These are phyloP conservation scores for Nephrocerus scutellatus DNA, from an alignment of 2,888 invertebrate genomes.

Conservation along the genomic window DNA sequence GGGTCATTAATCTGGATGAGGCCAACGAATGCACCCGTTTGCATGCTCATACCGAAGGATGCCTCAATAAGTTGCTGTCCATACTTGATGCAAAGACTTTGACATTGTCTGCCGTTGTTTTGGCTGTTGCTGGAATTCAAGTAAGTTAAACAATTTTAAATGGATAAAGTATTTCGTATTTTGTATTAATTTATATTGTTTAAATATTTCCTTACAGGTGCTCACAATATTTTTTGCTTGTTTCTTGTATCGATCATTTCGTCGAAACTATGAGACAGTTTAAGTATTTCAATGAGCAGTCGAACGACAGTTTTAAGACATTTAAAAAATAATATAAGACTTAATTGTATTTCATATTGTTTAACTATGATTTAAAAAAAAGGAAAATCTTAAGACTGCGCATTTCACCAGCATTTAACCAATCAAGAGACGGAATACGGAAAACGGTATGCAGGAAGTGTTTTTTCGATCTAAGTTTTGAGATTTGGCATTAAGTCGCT, in stretches of 20 bases:
- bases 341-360: too few relatives aligned
- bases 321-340: too few relatives aligned
- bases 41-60: constrained; percentile 57
- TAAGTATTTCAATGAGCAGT: too few relatives aligned
- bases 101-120: constrained; percentile 73
- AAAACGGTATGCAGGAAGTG: too few relatives aligned
- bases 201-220: constrained; percentile 54
- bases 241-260: constrained; percentile 85
- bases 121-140: constrained; percentile 81
- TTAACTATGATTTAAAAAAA: too few relatives aligned
- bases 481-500: too few relatives aligned
- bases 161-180: constrained; percentile 2
- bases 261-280: constrained; percentile 84
- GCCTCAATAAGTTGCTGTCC: constrained; percentile 57
- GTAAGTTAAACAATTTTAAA: constrained; percentile 48
- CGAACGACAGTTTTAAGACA: too few relatives aligned
- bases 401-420: too few relatives aligned
- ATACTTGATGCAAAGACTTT: constrained; percentile 65
- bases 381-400: too few relatives aligned
- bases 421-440: too few relatives aligned
- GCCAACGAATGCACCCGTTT: constrained; percentile 48
- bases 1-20: constrained; percentile 48
- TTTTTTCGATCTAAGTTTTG: too few relatives aligned
- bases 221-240: constrained; percentile 88
- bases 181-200: constrained; percentile 21